Conservation (phyloP, 2,888 invertebrate genomes). For the Portevinia maculata region DNA sequence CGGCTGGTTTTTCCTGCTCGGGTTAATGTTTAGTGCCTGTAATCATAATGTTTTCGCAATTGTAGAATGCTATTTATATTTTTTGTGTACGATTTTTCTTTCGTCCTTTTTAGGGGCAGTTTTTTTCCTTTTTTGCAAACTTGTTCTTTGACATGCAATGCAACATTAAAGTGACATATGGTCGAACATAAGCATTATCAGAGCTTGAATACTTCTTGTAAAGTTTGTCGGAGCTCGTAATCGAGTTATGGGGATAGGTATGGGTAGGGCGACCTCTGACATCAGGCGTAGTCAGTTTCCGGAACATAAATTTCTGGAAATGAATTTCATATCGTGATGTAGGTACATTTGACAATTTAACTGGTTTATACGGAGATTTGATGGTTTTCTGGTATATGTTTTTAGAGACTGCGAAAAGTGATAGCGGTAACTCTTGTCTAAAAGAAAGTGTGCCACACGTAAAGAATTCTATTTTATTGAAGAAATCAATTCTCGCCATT, state of each 20-base stretch:
- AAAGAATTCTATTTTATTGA: too few species aligned
- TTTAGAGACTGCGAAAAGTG: background rate
- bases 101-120: conserved; percentile 18
- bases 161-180: conserved; percentile 70
- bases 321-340: conserved; percentile 70
- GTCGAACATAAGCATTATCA: conserved; percentile 64
- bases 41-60: conserved; percentile 73
- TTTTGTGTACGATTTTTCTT: conserved; percentile 42
- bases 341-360: conserved; percentile 71
- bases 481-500: too few species aligned
- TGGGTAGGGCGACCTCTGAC: conserved; percentile 21
- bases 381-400: conserved; percentile 38
- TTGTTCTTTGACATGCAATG: conserved; percentile 55
- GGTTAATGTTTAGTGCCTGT: conserved; percentile 52
- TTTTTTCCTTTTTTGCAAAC: conserved; percentile 23
- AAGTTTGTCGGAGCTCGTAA: conserved; percentile 36
- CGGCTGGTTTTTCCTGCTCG: conserved; percentile 33
- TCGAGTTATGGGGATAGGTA: conserved; percentile 55
- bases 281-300: conserved; percentile 43
- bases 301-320: conserved; percentile 61
- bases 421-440: background rate
- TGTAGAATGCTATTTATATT: conserved; percentile 56
- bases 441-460: background rate
- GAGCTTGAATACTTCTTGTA: conserved; percentile 34
- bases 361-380: conserved; percentile 60